Evolutionary conservation across 2,888 invertebrate species (phyloP), one percentile per base, ranked within the genome.

Genomic region (Hypena proboscidalis): DNA sequence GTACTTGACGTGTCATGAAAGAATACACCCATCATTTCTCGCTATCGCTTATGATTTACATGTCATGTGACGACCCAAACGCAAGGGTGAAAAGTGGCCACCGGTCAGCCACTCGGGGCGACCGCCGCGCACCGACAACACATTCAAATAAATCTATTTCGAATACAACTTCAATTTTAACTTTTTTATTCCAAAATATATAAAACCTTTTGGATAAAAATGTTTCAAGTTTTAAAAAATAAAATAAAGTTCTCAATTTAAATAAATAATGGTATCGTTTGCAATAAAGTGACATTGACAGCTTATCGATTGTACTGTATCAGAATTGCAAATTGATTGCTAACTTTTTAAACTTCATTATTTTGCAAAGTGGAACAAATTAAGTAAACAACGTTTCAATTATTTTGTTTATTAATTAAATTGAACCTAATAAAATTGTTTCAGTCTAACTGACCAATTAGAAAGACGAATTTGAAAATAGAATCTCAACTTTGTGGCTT

Each of bases 51-150:
- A 21, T 44, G 11, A 22, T 8, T 19, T 14, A 3, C 4, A 5
- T 13, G 20, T 23, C 21, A 20, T 9, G 21, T 26, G 33, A 8
- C 44, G 26, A 49, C 51, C 56, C 23, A 50, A 62, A 43, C 44
- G 61, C 41, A 53, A 56, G 58, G 63, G 63, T 61, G 56, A 47
- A 48, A 51, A 50, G 48, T 57, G 47, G 11, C 51, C 57, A 52
- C 47, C 41, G 49, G 52, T 44, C 57, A 53, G 52, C 38, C 63
- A 63, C 58, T 60, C 51, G 53, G 22, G 10, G 40, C 54, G 57
- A 27, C 50, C 47, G 39, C 27, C 42, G 53, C 61, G 56, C 21
- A 5, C 47, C 25, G 37, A 29, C 41, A 51, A 21, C 27, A 30
- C 42, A 20, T 41, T 11, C 22, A 36, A 32, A 36, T 22, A 49